phyloP scores from a whole-genome alignment of 92 coral and sea anemone species.

The Parazoanthus darwini region DNA sequence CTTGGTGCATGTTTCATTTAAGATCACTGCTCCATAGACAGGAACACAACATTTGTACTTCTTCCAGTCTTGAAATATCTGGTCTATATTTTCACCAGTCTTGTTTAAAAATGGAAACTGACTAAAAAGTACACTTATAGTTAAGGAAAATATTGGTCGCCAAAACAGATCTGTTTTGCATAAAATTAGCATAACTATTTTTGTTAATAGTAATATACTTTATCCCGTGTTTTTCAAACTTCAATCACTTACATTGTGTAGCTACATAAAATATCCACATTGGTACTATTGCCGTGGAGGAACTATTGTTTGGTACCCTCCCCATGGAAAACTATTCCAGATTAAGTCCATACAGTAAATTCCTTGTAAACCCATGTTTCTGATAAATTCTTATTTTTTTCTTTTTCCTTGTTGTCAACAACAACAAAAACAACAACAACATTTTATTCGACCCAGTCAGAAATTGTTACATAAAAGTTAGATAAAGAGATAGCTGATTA shows the following conservation, averaged over 20 bases:
- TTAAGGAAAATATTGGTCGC: slow-evolving; percentile 61
- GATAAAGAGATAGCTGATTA: too few relatives aligned
- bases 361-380: not conserved
- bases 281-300: too few relatives aligned
- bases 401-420: too few relatives aligned
- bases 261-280: not conserved
- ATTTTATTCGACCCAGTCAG: too few relatives aligned
- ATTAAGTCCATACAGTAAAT: not conserved
- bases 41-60: slow-evolving; percentile 95
- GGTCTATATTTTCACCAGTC: slow-evolving; percentile 77
- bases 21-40: slow-evolving; percentile 90
- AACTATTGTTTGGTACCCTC: not conserved
- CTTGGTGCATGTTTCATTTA: slow-evolving; percentile 83
- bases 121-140: slow-evolving; percentile 64
- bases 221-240: not conserved
- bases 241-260: not conserved
- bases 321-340: not conserved
- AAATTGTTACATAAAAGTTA: too few relatives aligned
- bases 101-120: slow-evolving; percentile 95
- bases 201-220: not conserved
- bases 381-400: too few relatives aligned
- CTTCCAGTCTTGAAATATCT: slow-evolving; percentile 92
- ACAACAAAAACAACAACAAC: too few relatives aligned
- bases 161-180: not conserved
- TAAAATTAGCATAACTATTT: too few relatives aligned